Conservation (phyloP, 2,797 vertebrate species). For the Scolopax rusticola region DNA sequence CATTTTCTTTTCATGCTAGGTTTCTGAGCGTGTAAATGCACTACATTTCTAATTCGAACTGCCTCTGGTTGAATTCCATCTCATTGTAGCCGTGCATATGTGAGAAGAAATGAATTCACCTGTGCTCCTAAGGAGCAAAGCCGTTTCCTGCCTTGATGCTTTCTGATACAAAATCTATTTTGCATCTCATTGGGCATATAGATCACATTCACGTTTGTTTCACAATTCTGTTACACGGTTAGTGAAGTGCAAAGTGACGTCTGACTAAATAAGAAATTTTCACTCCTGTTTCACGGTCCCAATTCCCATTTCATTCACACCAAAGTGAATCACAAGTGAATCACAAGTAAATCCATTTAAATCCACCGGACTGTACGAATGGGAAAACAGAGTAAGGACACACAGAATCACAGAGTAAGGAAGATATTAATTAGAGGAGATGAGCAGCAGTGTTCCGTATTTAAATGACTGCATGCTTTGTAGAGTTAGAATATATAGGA, state of each 20-base stretch:
- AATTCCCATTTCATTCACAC: neutral
- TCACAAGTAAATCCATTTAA: neutral
- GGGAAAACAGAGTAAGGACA: neutral
- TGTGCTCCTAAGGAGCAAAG: constrained; percentile 16
- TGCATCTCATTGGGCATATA: neutral
- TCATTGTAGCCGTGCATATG: neutral
- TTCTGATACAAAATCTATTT: constrained; percentile 50
- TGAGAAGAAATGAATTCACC: constrained; percentile 6
- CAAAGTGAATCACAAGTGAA: neutral
- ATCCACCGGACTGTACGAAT: neutral
- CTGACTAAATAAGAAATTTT: neutral
- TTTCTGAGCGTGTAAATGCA: constrained; percentile 28
- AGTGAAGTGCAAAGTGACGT: neutral
- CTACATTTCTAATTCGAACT: constrained; percentile 28
- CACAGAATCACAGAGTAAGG: neutral
- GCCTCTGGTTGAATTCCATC: neutral
- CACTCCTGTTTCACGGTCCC: neutral
- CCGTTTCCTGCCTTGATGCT: constrained; percentile 5
- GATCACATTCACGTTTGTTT: neutral
- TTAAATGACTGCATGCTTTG: neutral
- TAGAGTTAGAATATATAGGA: neutral
- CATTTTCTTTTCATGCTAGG: neutral
- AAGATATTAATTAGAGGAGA: neutral
- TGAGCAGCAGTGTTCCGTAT: neutral
- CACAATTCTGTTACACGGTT: neutral